Base-by-base conservation (phyloP, 2,113 vertebrate species). In the Calonectris borealis region DNA sequence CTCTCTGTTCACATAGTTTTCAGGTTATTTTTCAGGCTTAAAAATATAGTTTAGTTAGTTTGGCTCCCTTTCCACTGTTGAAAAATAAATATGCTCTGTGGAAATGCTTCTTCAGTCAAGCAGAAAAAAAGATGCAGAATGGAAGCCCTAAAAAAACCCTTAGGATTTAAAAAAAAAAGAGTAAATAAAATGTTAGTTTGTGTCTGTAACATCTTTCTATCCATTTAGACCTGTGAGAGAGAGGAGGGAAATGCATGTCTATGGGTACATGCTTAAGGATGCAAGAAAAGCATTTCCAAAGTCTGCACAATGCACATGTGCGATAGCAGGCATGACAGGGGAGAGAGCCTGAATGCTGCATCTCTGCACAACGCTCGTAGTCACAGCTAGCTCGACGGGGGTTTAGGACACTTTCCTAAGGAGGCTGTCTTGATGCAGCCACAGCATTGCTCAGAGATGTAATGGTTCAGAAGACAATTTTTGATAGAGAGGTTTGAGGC, bases 21-120 rank as follows among this genome's bases (percentile, higher is more conserved):
- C 75, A 61, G 49, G 34, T 52, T 60, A 84, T 71, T 91, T 86
- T 82, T 78, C 44, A 91, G 60, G 52, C 51, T 92, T 93, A 76
- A 86, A 95, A 92, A 44, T 71, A 64, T 4, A 69, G 20, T 77
- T 70, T 64, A 54, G 31, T 73, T 88, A 54, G 21, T 44, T 6
- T 88, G 65, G 64, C 84, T 94, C 24, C 3, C 3, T 21, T 5
- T 4, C 60, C n/a, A n/a, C 69, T 52, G 17, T 3, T 79, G 51
- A 85, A 84, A 94, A 92, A 65, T 40, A 87, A 76, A 91, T 22
- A 90, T 13, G 78, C 60, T 75, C 61, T 57, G 58, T 57, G 68
- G 66, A 94, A 83, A 89, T 26, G 40, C 26, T 77, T 79, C 21
- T 29, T 71, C 52, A 76, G 61, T 16, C 70, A 84, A 82, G 26